These are phyloP conservation scores for Protobothrops flavoviridis DNA, from an alignment of 2,113 vertebrate genomes.

Conservation along the genomic window DNA sequence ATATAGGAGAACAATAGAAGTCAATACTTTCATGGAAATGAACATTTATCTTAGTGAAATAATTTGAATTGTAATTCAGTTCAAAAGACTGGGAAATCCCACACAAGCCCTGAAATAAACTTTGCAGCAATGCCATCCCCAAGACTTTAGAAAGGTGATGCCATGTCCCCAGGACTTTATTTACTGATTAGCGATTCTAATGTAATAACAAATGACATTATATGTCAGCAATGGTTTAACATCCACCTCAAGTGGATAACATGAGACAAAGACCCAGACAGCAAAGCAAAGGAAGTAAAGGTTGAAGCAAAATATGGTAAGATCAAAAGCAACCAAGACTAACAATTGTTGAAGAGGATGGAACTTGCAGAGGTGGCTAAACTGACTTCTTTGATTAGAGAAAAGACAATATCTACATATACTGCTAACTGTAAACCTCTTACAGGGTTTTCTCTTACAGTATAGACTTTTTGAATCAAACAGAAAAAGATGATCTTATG, in stretches of 20 bases:
- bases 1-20: neutral
- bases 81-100: neutral
- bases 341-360: neutral
- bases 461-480: neutral
- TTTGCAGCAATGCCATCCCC: neutral
- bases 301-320: neutral
- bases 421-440: neutral
- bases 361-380: neutral
- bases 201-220: slow-evolving; percentile 5
- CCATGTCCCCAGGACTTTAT: neutral
- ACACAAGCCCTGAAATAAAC: neutral
- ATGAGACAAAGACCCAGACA: neutral
- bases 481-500: neutral
- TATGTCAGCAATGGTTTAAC: slow-evolving; percentile 11
- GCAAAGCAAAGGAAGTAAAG: fast-evolving
- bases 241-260: slow-evolving; percentile 7
- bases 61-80: neutral
- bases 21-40: neutral
- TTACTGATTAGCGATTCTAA: neutral
- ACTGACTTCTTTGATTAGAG: neutral
- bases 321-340: neutral
- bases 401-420: neutral
- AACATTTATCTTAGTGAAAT: neutral
- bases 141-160: neutral
- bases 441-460: neutral